Base-by-base conservation (phyloP, 2,888 invertebrate genomes). In the Stenotaenia linearis region DNA sequence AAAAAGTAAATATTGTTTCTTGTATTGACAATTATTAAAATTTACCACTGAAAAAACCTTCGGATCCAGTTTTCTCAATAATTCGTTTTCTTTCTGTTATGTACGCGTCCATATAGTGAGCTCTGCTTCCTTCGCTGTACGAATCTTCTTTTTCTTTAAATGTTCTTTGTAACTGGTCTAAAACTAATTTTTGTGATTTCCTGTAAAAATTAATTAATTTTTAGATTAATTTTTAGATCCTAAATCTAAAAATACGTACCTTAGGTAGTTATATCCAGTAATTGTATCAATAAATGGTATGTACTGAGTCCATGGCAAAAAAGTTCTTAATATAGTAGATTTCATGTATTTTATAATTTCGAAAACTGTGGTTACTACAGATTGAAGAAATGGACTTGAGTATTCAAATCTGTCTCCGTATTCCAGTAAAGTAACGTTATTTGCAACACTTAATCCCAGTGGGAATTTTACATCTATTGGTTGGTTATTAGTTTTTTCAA, bases 1-100 rank as follows among this genome's bases (percentile, higher is more conserved):
- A 40, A 40, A 40, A 12, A 37, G 12, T 37, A 40, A 40, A 40
- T 40, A n/a, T 12, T 45, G 45, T 45, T 4, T 10, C 18, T 23
- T 56, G 23, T n/a, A n/a, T n/a, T n/a, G n/a, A n/a, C n/a, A n/a
- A 40, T 6, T 32, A 15, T 37, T 37, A 12, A 37, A 2, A 0
- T n/a, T 69, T 75, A 75, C 75, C 15, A 32, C 28, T n/a, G 1
- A 75, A 75, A n/a, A 23, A 75, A 18, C 75, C 75, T 75, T 75
- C 75, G 1, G 23, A 28, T 32, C 75, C 75, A 18, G 75, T 75
- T 12, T 75, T 21, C 4, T 75, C 18, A 75, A 75, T 2, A 0
- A 28, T 12, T 12, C 10, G 18, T 25, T 75, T 28, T 28, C 75
- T 75, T 7, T 75, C 23, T 3, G 25, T 32, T 18, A 75, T 18